phyloP scores from a whole-genome alignment of 2,888 invertebrate genomes.

The Tinea trinotella region DNA sequence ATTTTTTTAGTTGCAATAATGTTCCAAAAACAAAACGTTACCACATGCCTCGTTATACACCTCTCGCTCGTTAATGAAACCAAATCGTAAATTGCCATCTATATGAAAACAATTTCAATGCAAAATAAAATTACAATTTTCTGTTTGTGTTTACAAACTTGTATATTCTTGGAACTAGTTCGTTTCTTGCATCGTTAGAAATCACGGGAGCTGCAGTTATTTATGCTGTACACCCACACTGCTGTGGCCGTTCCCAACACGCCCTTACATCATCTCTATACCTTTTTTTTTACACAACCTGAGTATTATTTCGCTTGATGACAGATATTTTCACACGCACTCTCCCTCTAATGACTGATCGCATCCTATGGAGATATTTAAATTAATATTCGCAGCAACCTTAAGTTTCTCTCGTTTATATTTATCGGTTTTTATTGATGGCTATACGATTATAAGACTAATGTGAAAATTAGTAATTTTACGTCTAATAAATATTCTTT shows the following conservation, averaged over 20 bases:
- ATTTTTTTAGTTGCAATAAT: no score
- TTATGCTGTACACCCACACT: conserved; percentile 26
- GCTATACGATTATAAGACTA: no score
- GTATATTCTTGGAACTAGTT: conserved; percentile 9
- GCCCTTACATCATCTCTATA: conserved; percentile 24
- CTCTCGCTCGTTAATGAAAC: background rate
- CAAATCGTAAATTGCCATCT: background rate
- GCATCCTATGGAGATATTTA: background rate
- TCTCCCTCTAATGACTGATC: background rate
- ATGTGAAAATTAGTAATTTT: no score
- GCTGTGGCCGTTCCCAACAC: conserved; percentile 8
- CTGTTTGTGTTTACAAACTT: background rate
- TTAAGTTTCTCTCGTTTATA: no score
- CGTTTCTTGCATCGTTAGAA: conserved; percentile 15
- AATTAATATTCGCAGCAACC: no score
- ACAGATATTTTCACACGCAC: conserved; percentile 50
- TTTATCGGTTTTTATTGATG: no score
- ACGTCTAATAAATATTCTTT: no score
- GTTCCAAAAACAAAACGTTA: no score
- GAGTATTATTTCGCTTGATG: conserved; percentile 36
- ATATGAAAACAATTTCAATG: background rate
- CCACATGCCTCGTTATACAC: no score
- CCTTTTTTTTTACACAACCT: conserved; percentile 21
- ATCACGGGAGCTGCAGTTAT: conserved; percentile 31
- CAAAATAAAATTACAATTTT: background rate